phyloP scores from a whole-genome alignment of 2,888 invertebrate genomes.

The Tipula unca region DNA sequence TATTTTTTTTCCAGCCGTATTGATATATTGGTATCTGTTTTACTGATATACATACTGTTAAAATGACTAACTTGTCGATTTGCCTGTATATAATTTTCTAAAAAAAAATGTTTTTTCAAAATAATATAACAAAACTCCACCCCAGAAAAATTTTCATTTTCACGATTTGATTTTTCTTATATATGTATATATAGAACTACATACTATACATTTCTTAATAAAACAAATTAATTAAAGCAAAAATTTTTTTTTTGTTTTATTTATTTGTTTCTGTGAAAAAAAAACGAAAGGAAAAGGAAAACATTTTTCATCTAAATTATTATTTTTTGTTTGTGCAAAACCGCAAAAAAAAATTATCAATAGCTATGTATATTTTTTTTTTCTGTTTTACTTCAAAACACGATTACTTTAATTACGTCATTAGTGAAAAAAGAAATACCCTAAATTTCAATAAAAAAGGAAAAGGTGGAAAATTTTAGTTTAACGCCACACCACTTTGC shows the following conservation, averaged over 20 bases:
- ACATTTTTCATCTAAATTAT: constrained; percentile 8
- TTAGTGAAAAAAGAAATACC: neutral
- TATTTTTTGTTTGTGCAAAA: neutral
- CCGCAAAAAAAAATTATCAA: neutral
- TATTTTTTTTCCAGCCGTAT: neutral
- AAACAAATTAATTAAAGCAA: neutral
- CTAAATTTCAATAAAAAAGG: neutral
- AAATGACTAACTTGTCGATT: neutral
- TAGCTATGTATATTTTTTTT: neutral
- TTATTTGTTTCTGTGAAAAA: neutral
- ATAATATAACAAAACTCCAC: neutral
- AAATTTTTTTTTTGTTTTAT: neutral
- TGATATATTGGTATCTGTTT: neutral
- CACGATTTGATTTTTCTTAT: neutral
- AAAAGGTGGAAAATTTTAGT: neutral
- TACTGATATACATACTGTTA: neutral
- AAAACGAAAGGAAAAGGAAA: neutral
- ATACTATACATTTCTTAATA: neutral
- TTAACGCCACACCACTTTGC: neutral
- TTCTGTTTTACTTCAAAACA: neutral
- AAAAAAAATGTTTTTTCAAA: neutral
- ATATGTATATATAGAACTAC: neutral
- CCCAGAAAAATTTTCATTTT: neutral
- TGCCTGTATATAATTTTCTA: neutral
- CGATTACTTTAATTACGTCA: neutral